Conservation (phyloP, 2,888 invertebrate genomes). For the Lydus trimaculatus region DNA sequence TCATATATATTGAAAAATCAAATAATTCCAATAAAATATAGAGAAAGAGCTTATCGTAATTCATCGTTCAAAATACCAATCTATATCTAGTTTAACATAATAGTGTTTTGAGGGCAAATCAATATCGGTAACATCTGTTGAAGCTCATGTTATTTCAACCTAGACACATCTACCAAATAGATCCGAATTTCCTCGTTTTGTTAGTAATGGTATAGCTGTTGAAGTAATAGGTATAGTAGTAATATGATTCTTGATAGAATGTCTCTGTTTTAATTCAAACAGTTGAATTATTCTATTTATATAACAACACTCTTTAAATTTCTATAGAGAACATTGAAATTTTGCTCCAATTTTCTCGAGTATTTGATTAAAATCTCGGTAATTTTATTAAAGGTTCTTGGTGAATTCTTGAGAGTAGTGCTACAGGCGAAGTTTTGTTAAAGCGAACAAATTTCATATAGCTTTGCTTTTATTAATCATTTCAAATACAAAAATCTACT, state of each 20-base stretch:
- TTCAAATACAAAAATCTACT: no score
- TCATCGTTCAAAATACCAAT: background rate
- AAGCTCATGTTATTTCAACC: background rate
- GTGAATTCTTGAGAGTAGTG: background rate
- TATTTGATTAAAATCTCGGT: background rate
- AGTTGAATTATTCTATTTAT: background rate
- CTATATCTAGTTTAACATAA: background rate
- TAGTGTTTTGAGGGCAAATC: background rate
- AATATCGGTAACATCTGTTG: constrained; percentile 3
- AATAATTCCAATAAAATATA: background rate
- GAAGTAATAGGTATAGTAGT: background rate
- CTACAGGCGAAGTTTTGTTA: background rate
- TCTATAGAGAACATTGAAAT: background rate
- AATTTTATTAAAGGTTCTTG: background rate
- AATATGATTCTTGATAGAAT: background rate
- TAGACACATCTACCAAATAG: background rate
- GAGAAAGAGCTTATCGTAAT: background rate
- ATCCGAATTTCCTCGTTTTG: background rate
- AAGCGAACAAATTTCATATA: no score
- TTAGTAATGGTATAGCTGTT: background rate
- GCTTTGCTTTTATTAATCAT: no score
- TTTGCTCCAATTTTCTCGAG: background rate
- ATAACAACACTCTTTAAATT: background rate
- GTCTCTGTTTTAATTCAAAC: background rate
- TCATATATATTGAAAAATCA: background rate